A percentile compares a stretch with the other conserved stretches of the same genome.
phyloP scores from a whole-genome alignment of 2,888 invertebrate species.

The Noctua janthe region DNA sequence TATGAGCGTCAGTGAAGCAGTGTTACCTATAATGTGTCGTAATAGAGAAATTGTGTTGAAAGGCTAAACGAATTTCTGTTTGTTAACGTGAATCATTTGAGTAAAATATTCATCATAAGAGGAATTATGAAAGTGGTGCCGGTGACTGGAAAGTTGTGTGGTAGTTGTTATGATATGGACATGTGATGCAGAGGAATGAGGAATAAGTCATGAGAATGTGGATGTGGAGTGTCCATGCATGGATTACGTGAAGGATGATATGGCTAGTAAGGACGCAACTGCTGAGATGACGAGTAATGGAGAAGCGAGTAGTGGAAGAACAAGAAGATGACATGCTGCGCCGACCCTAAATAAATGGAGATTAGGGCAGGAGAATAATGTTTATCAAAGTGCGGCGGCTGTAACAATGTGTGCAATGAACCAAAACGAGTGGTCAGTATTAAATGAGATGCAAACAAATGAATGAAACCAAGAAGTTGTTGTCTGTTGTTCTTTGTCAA shows the following conservation, averaged over 20 bases:
- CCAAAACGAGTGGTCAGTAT: not conserved
- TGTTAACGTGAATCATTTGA: not conserved
- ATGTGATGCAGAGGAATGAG: not conserved
- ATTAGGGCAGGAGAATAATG: not conserved
- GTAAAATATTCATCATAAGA: not conserved
- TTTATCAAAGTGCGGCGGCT: not conserved
- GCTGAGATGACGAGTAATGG: not conserved
- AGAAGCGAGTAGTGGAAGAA: not conserved
- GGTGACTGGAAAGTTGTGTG: not conserved
- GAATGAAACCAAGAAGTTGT: not conserved
- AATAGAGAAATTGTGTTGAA: not conserved
- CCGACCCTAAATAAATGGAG: not conserved
- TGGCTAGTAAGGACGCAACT: not conserved
- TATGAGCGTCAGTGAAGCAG: constrained; percentile 2
- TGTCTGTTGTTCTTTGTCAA: not conserved
- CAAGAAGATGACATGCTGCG: not conserved
- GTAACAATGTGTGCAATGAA: not conserved
- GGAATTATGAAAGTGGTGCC: not conserved
- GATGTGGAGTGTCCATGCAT: not conserved
- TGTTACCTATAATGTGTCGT: not conserved
- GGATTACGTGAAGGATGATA: not conserved
- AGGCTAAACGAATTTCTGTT: not conserved
- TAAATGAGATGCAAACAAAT: not conserved
- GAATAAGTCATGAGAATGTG: not conserved
- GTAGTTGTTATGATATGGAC: not conserved